Base-by-base conservation (phyloP, 2,113 vertebrate species). In the Anarrhichthys ocellatus region DNA sequence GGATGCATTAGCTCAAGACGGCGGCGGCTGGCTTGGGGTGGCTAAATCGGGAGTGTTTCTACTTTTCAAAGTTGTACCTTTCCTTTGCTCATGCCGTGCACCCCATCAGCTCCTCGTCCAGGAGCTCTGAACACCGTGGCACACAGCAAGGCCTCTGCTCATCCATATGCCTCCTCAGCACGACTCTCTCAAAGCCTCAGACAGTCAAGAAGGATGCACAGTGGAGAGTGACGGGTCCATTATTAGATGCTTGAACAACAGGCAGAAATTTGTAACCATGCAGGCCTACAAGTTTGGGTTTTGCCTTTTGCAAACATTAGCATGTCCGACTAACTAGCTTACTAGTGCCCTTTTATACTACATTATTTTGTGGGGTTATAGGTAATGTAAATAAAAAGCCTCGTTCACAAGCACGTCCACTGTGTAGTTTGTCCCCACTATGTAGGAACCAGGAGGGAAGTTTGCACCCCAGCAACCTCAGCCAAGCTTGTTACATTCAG, bases 31-130 rank as follows among this genome's bases (percentile, higher is more conserved):
- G 61, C 64, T 14, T 29, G 61, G 27, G 32, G 27, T 36, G n/a
- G 40, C 32, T 68, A 27, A 1, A 72, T 34, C 1, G 0, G 20
- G 44, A 52, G 34, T 73, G 72, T 59, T 84, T 86, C 81, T 54
- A 42, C 85, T 81, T 84, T 73, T 78, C 59, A 83, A 65, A 86
- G 50, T 71, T 69, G 32, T 66, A 76, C 34, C 24, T 73, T 85
- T 71, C 36, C 42, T 73, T 42, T 52, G 29, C 46, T 80, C 24
- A 9, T 29, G 62, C 73, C 72, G 75, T 52, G 38, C 56, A 38
- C n/a, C 44, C 58, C 24, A 52, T 81, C 75, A 59, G 78, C 56
- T 64, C 50, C 34, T 54, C 42, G 24, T 70, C 27, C 59, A 40
- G 38, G n/a, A 87, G 68, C 73, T 67, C 32, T 75, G 20, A 78